Evolutionary conservation across 2,888 invertebrate genomes (phyloP).

Genomic region (Mechanitis mazaeus): DNA sequence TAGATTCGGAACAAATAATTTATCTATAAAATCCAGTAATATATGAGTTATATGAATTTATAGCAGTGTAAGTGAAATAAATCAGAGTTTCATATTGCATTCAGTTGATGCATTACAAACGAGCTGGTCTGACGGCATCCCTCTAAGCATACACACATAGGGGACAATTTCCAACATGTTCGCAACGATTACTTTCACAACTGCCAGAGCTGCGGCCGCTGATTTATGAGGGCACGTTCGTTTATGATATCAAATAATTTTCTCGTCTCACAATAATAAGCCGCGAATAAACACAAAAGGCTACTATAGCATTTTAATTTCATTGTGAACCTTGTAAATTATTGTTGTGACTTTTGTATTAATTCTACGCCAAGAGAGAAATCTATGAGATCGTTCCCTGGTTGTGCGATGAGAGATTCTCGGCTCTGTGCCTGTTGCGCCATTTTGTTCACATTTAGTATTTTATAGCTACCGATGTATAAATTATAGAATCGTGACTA

Average conservation of each 20-base stretch:
- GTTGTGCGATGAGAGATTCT: constrained; percentile 43
- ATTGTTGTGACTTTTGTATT: constrained; percentile 60
- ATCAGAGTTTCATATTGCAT: constrained; percentile 48
- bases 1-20: too few relatives aligned
- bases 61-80: constrained; percentile 33
- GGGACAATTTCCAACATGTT: constrained; percentile 60
- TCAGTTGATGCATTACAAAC: constrained; percentile 62
- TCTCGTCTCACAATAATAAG: constrained; percentile 59
- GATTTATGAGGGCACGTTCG: constrained; percentile 62
- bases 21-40: too few relatives aligned
- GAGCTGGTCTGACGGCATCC: constrained; percentile 31
- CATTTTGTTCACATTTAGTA: constrained; percentile 26
- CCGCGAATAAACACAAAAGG: constrained; percentile 67
- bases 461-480: constrained; percentile 10
- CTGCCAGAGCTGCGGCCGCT: constrained; percentile 52
- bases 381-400: constrained; percentile 52
- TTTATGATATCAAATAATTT: constrained; percentile 67
- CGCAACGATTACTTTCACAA: constrained; percentile 63
- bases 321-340: constrained; percentile 61
- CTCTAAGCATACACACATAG: constrained; percentile 42
- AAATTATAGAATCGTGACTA: constrained; percentile 1
- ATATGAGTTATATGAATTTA: too few relatives aligned
- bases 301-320: constrained; percentile 52
- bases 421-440: constrained; percentile 42
- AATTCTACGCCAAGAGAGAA: constrained; percentile 56